Base-by-base conservation (phyloP, 2,113 vertebrate species). In the Mungos mungo region DNA sequence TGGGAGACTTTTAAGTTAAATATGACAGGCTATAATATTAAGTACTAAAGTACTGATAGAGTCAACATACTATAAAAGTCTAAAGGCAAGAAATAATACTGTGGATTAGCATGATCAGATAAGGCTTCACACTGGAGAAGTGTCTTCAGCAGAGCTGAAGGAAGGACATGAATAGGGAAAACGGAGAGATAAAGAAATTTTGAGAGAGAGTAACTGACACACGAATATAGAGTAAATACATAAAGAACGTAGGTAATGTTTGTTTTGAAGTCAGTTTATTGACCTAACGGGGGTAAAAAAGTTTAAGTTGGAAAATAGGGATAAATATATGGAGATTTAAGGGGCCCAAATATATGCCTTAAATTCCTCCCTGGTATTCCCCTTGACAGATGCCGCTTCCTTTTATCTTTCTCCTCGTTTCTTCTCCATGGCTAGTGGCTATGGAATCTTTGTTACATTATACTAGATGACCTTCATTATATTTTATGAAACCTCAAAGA, bases 201-300 rank as follows among this genome's bases (percentile, higher is more conserved):
- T 4, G 4, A 10, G 33, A 81, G 21, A 31, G 4, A 23, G 31
- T 86, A 96, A 84, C 18, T 68, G 94, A 92, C 15, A 68, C 86
- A 93, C 68, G 93, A 93, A 91, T 63, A 92, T 21, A 66, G 10
- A 96, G 82, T 54, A 85, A 81, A 77, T 85, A 69, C 50, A 81
- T 23, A 23, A 95, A 80, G 45, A 94, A 80, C 29, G 33, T 80
- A 89, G 23, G 38, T 76, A 45, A 76, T 47, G 14, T 41, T 29
- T 74, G 23, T 25, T 45, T 74, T 45, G 7, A 88, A 97, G 66
- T 77, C 35, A 85, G 33, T 93, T 68, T 95, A 79, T 72, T 27
- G 85, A 21, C 33, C 57, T 69, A 80, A 82, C 0, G 52, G 35
- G 27, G 88, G 25, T 69, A 87, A 88, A 83, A 87, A 88, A 76